phyloP scores from a whole-genome alignment of 1,140 invertebrate species.

The Monochamus saltuarius region DNA sequence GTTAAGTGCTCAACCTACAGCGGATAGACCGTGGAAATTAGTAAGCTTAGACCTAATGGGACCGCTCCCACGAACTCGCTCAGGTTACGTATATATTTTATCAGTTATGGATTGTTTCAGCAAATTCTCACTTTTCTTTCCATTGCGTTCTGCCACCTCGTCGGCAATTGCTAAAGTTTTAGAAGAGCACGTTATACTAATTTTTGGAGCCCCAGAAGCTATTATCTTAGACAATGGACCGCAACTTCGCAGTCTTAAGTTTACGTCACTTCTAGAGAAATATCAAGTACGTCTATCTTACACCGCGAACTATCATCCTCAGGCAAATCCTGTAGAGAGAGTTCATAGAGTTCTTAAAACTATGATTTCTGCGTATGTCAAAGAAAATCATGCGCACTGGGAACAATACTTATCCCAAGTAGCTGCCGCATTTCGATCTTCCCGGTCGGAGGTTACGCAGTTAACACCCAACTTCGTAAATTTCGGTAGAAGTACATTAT shows the following conservation, averaged over 20 bases:
- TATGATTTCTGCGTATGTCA: no score
- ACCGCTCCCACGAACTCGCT: conserved; percentile 1
- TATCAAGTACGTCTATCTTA: no score
- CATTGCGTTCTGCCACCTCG: conserved; percentile 13
- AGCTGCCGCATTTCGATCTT: no score
- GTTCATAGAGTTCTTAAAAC: conserved; percentile 40
- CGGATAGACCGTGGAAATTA: conserved; percentile 18
- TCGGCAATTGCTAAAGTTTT: background rate
- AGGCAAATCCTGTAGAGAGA: conserved; percentile 25
- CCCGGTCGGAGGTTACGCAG: no score
- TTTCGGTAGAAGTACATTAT: no score
- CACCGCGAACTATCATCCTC: conserved; percentile 22
- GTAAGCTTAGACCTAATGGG: conserved; percentile 17
- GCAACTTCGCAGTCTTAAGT: no score
- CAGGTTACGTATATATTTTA: conserved; percentile 17
- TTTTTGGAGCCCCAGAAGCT: conserved; percentile 30
- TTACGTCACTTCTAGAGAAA: no score
- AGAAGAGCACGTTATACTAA: conserved; percentile 20
- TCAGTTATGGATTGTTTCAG: conserved; percentile 14
- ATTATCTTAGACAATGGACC: conserved; percentile 3
- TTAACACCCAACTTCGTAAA: no score
- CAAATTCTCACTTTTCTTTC: conserved; percentile 19
- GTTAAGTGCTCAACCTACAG: background rate
- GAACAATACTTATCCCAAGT: no score
- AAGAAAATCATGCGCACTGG: no score